Conservation (phyloP, 2,888 invertebrate species). For the Strigamia maritima region DNA sequence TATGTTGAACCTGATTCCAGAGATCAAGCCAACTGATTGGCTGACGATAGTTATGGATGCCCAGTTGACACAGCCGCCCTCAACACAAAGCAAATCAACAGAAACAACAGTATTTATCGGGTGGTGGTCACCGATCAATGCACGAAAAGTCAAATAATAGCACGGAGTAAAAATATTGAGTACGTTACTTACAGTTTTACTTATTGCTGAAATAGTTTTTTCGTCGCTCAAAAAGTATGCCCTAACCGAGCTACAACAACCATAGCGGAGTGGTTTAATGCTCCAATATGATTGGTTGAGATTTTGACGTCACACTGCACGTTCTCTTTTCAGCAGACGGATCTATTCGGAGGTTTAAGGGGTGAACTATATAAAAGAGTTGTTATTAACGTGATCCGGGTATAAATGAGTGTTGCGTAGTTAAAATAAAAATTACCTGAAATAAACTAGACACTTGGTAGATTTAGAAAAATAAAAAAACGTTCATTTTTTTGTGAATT, state of each 20-base stretch:
- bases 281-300: background rate
- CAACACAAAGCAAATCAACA: conserved; percentile 15
- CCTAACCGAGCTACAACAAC: conserved; percentile 1
- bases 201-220: background rate
- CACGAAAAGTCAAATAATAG: background rate
- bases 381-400: background rate
- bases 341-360: background rate
- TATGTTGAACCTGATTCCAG: conserved; percentile 11
- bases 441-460: background rate
- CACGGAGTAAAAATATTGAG: background rate
- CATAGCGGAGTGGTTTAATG: conserved; percentile 20
- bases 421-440: background rate
- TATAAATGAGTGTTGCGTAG: background rate
- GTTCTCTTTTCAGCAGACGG: background rate
- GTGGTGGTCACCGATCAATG: background rate
- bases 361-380: background rate
- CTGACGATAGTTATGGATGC: background rate
- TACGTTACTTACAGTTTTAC: background rate
- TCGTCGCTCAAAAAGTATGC: conserved; percentile 14
- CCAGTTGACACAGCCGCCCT: background rate
- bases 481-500: background rate
- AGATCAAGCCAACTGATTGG: conserved; percentile 8
- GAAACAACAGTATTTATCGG: background rate
- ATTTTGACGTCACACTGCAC: background rate
- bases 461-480: background rate